Evolutionary conservation across 2,797 vertebrate species (phyloP), one percentile per base, ranked within the genome.

Genomic region (Carduelis carduelis): DNA sequence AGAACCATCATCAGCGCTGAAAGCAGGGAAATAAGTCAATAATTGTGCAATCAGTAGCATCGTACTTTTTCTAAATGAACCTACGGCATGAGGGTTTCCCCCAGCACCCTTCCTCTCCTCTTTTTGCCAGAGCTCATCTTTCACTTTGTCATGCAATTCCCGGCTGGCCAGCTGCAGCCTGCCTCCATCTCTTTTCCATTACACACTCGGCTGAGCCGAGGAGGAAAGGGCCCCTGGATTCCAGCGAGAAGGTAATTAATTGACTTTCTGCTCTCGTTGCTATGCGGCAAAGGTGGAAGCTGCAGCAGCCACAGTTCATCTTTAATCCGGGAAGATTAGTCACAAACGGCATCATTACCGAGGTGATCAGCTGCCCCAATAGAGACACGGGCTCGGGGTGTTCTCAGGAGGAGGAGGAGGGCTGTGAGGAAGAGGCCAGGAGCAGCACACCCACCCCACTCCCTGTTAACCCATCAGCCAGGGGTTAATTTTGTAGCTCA

Each of bases 201-300:
- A 99, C 99, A 99, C 99, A 99, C 98, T 98, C 94, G 98, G 98
- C 96, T 99, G 99, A 98, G 97, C 98, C 94, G 97, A 90, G 98
- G 96, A 97, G 53, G 96, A 81, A 86, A 97, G 97, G 97, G 98
- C 92, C 96, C 95, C 95, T 41, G 91, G 96, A 98, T 94, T 95
- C 96, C 93, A 87, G 96, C 14, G 66, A 89, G 91, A 94, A 97
- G 94, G 97, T 98, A 98, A 98, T 98, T 98, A 98, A 98, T 98
- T 98, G 98, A 97, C 97, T 98, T 95, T 98, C 97, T 97, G 95
- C 96, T 91, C 95, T 97, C 96, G 93, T 97, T 98, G 97, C 97
- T 97, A 97, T 97, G 97, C 96, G 74, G 97, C 97, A 96, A 93
- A 97, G 96, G 95, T 96, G 88, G 93, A 43, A 95, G 95, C 90